Conservation (phyloP, 2,888 invertebrate species). For the Ophioninae sp. region DNA sequence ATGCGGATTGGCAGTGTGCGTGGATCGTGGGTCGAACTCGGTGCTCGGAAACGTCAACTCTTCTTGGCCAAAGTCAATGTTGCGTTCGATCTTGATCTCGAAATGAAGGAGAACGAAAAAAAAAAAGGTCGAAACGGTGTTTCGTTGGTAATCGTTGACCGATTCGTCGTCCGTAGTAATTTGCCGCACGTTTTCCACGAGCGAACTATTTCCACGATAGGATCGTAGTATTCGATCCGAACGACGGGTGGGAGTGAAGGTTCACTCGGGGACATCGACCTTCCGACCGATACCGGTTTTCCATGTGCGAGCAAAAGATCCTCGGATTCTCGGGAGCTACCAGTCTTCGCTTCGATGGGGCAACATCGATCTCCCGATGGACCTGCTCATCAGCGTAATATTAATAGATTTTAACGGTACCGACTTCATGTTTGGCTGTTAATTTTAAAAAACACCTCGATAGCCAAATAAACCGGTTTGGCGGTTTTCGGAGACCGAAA, state of each 20-base stretch:
- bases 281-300: constrained; percentile 50
- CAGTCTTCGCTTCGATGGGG: neutral
- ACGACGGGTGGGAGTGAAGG: constrained; percentile 58
- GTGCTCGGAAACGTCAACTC: neutral
- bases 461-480: neutral
- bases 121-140: neutral
- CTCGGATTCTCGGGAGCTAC: constrained; percentile 31
- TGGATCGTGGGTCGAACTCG: constrained; percentile 22
- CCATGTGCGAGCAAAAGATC: neutral
- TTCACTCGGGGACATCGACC: constrained; percentile 73
- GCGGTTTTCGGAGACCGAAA: neutral
- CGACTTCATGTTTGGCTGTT: neutral
- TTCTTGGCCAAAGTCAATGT: neutral
- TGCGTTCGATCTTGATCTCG: neutral
- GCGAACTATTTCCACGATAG: neutral
- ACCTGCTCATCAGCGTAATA: neutral
- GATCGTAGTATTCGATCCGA: constrained; percentile 25
- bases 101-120: neutral
- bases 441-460: neutral
- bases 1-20: constrained; percentile 52
- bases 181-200: neutral
- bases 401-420: neutral
- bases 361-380: neutral
- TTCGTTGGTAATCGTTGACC: neutral
- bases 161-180: neutral